A percentile compares a stretch with the other conserved stretches of the same genome.
phyloP scores from a whole-genome alignment of 2,888 invertebrate genomes.

The Dugesia japonica region DNA sequence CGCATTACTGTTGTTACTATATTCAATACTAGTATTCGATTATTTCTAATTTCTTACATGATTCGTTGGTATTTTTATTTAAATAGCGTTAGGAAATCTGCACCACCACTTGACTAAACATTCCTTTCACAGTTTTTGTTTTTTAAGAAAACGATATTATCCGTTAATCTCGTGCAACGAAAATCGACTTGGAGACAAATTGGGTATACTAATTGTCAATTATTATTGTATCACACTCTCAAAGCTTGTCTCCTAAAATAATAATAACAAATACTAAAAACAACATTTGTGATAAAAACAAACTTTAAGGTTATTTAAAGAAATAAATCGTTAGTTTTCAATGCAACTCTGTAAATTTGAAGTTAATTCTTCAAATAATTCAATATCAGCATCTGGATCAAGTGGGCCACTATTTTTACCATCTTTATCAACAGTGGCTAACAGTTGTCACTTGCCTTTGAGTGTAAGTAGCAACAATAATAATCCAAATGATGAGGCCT shows the following conservation, averaged over 20 bases:
- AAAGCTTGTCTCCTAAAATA: slow-evolving; percentile 3
- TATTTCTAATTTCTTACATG: slow-evolving; percentile 11
- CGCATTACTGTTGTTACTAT: not conserved
- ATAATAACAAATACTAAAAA: slow-evolving; percentile 20
- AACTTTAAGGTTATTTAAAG: slow-evolving; percentile 12
- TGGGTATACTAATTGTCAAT: slow-evolving; percentile 20
- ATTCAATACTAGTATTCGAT: slow-evolving; percentile 1
- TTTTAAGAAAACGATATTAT: slow-evolving; percentile 13
- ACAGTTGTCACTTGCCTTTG: not conserved
- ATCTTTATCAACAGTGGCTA: not conserved
- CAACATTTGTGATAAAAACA: slow-evolving; percentile 9
- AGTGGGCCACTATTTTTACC: slow-evolving; percentile 6
- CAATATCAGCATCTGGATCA: not conserved
- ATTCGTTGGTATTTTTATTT: slow-evolving; percentile 20
- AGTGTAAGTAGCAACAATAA: not conserved
- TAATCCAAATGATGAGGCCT: not conserved
- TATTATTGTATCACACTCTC: slow-evolving; percentile 13
- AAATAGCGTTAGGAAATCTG: slow-evolving; percentile 20
- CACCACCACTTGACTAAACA: slow-evolving; percentile 20
- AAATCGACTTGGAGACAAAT: slow-evolving; percentile 20
- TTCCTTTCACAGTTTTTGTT: slow-evolving; percentile 3
- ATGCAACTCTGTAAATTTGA: slow-evolving; percentile 20
- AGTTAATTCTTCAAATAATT: slow-evolving; percentile 1
- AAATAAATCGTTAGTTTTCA: slow-evolving; percentile 11
- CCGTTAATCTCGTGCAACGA: slow-evolving; percentile 20